Base-by-base conservation (phyloP, 2,888 invertebrate species). In the Thecophora atra region DNA sequence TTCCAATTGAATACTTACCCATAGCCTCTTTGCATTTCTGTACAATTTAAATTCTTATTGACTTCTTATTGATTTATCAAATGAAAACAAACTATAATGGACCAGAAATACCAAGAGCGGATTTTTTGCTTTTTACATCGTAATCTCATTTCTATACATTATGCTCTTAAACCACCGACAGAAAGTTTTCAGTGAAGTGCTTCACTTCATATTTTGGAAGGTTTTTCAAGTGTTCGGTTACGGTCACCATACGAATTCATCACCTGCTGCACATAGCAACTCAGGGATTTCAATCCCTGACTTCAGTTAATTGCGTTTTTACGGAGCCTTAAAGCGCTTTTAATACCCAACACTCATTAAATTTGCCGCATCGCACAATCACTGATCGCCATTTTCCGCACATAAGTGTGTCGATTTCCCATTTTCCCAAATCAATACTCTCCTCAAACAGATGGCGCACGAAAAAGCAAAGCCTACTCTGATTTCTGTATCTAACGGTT, bases 241-340 rank as follows among this genome's bases (percentile, higher is more conserved):
- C 11, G 37, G 37, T 11, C 2, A 37, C 37, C 37, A 37, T 37
- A 8, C 21, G 24, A 54, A 13, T 13, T 11, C 54, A n/a, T 11
- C n/a, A n/a, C 4, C 54, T 21, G 21, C 54, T 8, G 26, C 58
- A 58, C 26, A 15, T 3, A 28, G 15, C 28, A 24, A 58, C 58
- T 2, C n/a, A n/a, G n/a, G n/a, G n/a, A n/a, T n/a, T n/a, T n/a
- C n/a, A 7, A 28, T 58, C 28, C 15, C 26, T 24, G 58, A 7
- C 58, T 58, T 28, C 26, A 58, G 15, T 58, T 58, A 28, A 58
- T 58, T 21, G 28, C 58, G 8, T 58, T 58, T 58, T 58, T 58
- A 28, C 4, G 15, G n/a, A 28, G 58, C 15, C 58, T 58, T 58
- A 24, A 58, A 24, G 24, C 24, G 47, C 24, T 64, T 47, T 47